Base-by-base conservation (phyloP, 1,140 invertebrate genomes). In the Phymastichus coffea region DNA sequence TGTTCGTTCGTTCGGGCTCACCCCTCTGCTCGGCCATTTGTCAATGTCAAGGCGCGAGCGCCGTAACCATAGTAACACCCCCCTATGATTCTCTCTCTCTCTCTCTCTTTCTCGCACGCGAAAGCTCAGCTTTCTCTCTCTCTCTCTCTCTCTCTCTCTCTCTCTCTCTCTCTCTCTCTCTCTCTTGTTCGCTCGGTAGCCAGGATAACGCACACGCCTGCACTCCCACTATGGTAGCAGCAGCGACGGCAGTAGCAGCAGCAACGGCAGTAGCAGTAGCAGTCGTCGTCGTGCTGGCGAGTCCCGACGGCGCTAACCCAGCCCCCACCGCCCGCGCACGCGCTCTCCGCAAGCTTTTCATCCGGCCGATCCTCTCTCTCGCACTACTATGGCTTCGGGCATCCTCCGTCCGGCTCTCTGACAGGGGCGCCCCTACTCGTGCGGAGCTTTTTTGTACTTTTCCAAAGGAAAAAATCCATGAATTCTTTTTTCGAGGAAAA, bases 31-130 rank as follows among this genome's bases (percentile, higher is more conserved):
- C 72, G 68, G 74, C 76, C 76, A 80, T 80, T 80, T 80, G 76
- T 80, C 78, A 79, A 78, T 80, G 77, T 80, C 78, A 78, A 79
- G 77, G 77, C 78, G 76, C 78, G 75, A 78, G 77, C 77, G 76
- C 78, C 69, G 78, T 78, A 77, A 58, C 70, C 75, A 78, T 79
- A 71, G 77, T 38, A 77, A 80, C 78, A 72, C 77, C 76, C 74
- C 52, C 22, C 12, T n/a, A 3, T 43, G 4, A 10, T 47, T 14
- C 30, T 41, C 17, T 23, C 38, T 30, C 47, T 37, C 28, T 58
- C 30, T 51, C 38, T 17, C n/a, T 44, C 17, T 71, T 62, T 64
- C 63, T 57, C 59, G 68, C 66, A 67, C 65, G 66, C 70, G 63
- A 70, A 70, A 57, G 55, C 61, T 53, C 59, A 47, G 49, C 70